Evolutionary conservation across 1,140 invertebrate species (phyloP), one percentile per base, ranked within the genome.

Genomic region (Heliconius himera): DNA sequence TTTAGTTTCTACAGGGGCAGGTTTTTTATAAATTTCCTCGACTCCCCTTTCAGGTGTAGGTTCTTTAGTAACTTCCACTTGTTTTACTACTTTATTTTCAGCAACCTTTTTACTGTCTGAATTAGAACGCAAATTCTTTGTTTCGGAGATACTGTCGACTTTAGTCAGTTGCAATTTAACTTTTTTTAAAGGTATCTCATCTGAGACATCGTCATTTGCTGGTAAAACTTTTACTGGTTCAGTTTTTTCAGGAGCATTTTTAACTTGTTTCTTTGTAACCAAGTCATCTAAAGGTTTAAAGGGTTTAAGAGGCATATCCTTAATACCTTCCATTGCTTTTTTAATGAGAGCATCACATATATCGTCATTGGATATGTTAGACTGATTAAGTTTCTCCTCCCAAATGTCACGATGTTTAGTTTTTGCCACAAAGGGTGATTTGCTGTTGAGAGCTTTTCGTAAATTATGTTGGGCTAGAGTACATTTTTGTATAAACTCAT

Each of bases 401-500:
- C 94, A 95, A 26, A 87, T 22, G 33, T 82, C 84, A 70, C 89
- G 85, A 60, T 83, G 84, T 79, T 90, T 93, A 18, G 83, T 81
- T 83, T 91, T 93, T 56, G 76, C 84, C 11, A 81, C 56, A 36
- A 87, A 54, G 22, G 86, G 82, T 41, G 74, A 83, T 41, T 85
- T 89, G 33, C 86, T 90, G 51, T 92, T 90, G 18, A 91, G 49
- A 29, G 85, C 82, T 70, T 83, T 88, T 1, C 82, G 83, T 56
- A 95, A 82, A 77, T 77, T 92, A 60, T 90, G 83, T 84, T 95
- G 94, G 16, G 91, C 94, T 83, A 87, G 90, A 72, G 92, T 82
- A 90, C 94, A 95, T 85, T 91, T 95, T 77, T 94, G 88, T 73
- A 93, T 83, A 88, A 95, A 95, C 78, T 95, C 94, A 90, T 94